These are phyloP conservation scores for Mesochorus sp. DNA, from an alignment of 2,888 invertebrate species.

Conservation along the genomic window DNA sequence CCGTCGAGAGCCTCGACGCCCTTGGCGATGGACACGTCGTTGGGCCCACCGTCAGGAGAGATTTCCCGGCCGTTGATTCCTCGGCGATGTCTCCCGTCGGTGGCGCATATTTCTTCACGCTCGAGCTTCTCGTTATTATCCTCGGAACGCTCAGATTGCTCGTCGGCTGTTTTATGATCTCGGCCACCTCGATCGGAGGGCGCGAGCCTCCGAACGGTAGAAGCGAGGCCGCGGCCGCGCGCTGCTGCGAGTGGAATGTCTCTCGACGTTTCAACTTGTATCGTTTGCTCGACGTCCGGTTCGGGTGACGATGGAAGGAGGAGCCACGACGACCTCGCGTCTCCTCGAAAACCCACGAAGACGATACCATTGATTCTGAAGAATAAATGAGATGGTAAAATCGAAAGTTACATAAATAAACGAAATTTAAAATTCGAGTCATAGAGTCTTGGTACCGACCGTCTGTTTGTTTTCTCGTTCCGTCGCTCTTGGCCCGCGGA, in stretches of 20 bases:
- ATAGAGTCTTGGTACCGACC: constrained; percentile 60
- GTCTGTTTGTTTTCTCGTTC: constrained; percentile 68
- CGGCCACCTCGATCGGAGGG: constrained; percentile 77
- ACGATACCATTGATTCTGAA: constrained; percentile 73
- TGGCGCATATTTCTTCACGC: constrained; percentile 83
- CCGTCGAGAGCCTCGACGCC: constrained; percentile 35
- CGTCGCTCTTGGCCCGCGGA: constrained; percentile 84
- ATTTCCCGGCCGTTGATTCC: neutral
- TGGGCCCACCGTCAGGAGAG: constrained; percentile 39
- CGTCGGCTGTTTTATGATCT: constrained; percentile 75
- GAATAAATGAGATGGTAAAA: neutral
- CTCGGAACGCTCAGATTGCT: constrained; percentile 78
- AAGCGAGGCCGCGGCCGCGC: constrained; percentile 54
- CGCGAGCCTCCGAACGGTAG: constrained; percentile 57
- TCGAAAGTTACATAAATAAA: neutral
- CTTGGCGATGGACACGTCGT: constrained; percentile 42
- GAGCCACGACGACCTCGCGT: constrained; percentile 23
- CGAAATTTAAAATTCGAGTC: neutral
- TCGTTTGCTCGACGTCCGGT: constrained; percentile 5
- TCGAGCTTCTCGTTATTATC: constrained; percentile 80
- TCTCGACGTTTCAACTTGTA: constrained; percentile 77
- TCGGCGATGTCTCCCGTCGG: neutral
- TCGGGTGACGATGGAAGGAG: constrained; percentile 22
- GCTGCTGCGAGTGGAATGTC: constrained; percentile 80
- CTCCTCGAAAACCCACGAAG: constrained; percentile 65